Percentiles rank a stretch among this genome's conserved stretches.
phyloP scores from a whole-genome alignment of 2,797 vertebrate genomes.

The Echeneis naucrates region DNA sequence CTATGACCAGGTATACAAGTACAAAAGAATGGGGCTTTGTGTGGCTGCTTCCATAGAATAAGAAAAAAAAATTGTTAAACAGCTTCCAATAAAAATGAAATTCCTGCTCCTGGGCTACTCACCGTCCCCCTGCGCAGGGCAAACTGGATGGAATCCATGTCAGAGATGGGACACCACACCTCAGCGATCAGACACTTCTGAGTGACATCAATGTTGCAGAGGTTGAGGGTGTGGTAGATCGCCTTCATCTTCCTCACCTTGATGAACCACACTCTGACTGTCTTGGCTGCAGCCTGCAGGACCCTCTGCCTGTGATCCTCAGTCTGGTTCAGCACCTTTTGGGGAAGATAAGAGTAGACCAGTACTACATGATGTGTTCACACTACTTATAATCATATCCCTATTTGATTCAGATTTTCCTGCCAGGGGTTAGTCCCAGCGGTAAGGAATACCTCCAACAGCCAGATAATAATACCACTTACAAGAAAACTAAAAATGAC shows the following conservation, averaged over 20 bases:
- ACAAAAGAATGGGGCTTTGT: not conserved
- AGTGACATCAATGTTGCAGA: conserved; percentile 98
- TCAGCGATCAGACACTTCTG: conserved; percentile 99
- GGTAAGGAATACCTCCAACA: too few species aligned
- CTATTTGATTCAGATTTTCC: not conserved
- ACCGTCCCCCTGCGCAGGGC: conserved; percentile 96
- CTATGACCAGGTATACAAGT: not conserved
- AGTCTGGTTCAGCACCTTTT: conserved; percentile 96
- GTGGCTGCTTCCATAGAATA: not conserved
- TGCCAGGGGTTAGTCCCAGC: too few species aligned
- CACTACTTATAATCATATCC: not conserved
- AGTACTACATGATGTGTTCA: too few species aligned
- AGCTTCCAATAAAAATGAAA: not conserved
- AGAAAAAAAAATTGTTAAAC: not conserved
- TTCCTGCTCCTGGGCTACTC: conserved; percentile 62
- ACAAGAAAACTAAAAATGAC: conserved; percentile 12
- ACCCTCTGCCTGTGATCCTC: conserved; percentile 98
- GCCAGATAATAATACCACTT: conserved; percentile 1
- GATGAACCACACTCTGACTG: conserved; percentile 97
- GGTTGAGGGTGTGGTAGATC: conserved; percentile 98
- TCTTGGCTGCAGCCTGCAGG: conserved; percentile 96
- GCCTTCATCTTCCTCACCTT: conserved; percentile 99
- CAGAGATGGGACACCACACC: conserved; percentile 96
- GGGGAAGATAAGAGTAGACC: not conserved
- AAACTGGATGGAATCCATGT: conserved; percentile 98